Conservation (phyloP, 2,888 invertebrate species). For the Sphecodes monilicornis region DNA sequence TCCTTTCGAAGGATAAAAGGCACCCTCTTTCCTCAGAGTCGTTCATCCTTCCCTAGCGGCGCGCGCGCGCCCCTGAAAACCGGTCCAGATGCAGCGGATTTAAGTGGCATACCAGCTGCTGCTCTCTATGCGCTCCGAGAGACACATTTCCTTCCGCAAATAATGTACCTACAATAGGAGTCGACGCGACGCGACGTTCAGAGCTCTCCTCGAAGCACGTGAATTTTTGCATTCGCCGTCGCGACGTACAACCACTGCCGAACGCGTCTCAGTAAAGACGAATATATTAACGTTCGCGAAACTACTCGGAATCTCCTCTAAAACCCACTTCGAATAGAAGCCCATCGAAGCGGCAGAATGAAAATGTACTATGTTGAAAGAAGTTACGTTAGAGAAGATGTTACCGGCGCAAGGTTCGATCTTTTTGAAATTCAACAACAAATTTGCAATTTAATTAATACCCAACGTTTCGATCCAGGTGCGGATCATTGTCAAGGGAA, state of each 20-base stretch:
- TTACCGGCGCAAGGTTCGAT: too few relatives aligned
- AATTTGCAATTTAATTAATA: too few relatives aligned
- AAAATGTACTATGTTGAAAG: too few relatives aligned
- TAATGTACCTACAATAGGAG: conserved; percentile 23
- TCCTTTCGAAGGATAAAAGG: conserved; percentile 52
- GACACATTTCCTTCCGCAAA: conserved; percentile 45
- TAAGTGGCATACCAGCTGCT: conserved; percentile 69
- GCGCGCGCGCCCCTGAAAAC: conserved; percentile 54
- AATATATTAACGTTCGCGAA: neutral
- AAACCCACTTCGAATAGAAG: neutral
- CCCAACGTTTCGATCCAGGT: too few relatives aligned
- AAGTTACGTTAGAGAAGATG: too few relatives aligned
- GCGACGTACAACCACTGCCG: neutral
- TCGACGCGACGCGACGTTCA: too few relatives aligned
- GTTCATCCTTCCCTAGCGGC: conserved; percentile 47
- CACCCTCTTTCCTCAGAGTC: conserved; percentile 51
- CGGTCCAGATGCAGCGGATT: conserved; percentile 66
- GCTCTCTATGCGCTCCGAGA: conserved; percentile 21
- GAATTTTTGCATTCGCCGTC: conserved; percentile 3
- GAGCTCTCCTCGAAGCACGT: neutral
- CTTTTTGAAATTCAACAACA: too few relatives aligned
- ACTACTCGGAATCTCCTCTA: neutral
- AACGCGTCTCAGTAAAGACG: neutral
- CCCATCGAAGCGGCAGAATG: too few relatives aligned
- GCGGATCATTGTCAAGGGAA: too few relatives aligned